Percentiles rank a stretch among this genome's conserved stretches.
phyloP scores from a whole-genome alignment of 2,113 vertebrate species.

The Dasypus novemcinctus region DNA sequence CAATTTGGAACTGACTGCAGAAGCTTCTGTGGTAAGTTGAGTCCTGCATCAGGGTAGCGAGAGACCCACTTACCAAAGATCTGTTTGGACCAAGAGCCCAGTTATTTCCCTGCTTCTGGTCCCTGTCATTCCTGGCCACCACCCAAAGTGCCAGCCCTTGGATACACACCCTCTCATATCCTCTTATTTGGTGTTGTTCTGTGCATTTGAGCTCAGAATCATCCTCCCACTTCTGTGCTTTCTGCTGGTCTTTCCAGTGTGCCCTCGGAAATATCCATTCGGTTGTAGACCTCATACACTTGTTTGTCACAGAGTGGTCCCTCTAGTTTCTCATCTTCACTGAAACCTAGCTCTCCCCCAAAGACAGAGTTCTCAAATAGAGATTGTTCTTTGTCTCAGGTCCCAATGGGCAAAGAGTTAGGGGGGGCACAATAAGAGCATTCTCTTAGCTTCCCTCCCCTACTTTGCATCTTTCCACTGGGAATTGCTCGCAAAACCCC shows the following conservation, averaged over 20 bases:
- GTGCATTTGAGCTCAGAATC: conserved; percentile 6
- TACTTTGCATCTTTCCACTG: background rate
- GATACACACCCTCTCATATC: background rate
- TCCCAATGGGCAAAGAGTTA: background rate
- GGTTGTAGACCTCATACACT: background rate
- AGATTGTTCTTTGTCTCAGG: background rate
- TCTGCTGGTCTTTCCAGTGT: background rate
- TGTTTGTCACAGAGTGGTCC: background rate
- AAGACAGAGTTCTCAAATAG: background rate
- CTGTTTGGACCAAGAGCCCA: background rate
- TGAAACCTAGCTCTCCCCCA: background rate
- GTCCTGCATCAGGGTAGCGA: background rate
- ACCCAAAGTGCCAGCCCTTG: background rate
- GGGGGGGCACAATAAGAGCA: background rate
- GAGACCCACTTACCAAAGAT: too few species aligned
- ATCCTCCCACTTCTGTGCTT: background rate
- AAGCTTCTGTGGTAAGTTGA: background rate
- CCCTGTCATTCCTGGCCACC: background rate
- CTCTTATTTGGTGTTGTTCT: background rate
- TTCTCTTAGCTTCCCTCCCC: background rate
- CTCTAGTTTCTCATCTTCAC: background rate
- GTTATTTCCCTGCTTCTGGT: background rate
- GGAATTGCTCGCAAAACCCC: background rate
- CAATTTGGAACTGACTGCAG: background rate
- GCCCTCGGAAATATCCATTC: background rate